Base-by-base conservation (phyloP, 1,140 invertebrate genomes). In the Papilio xuthus region DNA sequence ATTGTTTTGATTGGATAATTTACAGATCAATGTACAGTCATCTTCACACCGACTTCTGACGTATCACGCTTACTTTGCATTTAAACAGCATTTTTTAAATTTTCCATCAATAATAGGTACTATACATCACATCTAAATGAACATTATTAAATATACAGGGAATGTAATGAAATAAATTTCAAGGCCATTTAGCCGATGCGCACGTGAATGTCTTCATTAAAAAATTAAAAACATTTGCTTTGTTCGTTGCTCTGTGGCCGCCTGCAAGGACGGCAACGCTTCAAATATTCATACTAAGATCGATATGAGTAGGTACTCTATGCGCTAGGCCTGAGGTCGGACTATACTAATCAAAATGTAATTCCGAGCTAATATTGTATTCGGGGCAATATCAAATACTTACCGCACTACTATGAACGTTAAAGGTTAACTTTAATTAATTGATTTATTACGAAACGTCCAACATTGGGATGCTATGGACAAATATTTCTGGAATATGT, bases 211-310 rank as follows among this genome's bases (percentile, higher is more conserved):
- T 75, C 56, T 69, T 13, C 47, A 56, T 71, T 47, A 71, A 79
- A 80, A 79, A 72, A 74, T 50, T 50, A 74, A 56, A 79, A 75
- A 78, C 42, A 18, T 44, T 81, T 78, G 77, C 79, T 74, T 82
- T 71, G 56, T 87, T 82, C 69, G 26, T 53, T 83, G 81, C 53
- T 89, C 84, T 88, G 79, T 81, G 74, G 74, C 47, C 71, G 78
- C 82, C 73, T 88, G 83, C 88, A 92, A 90, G 89, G 86, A 86
- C 89, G 86, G 85, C 79, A 69, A 67, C 80, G 79, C 79, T 88
- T 92, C 86, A 93, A 92, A 93, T 92, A 92, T 93, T 92, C 89
- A 93, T 93, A 86, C 81, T 78, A 37, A 87, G 86, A 92, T 93
- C 91, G 90, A 93, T 92, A 91, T 87, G 85, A 87, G 85, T 82